These are phyloP conservation scores for Chaetodon trifasciatus DNA, from an alignment of 2,797 vertebrate genomes.

Conservation along the genomic window DNA sequence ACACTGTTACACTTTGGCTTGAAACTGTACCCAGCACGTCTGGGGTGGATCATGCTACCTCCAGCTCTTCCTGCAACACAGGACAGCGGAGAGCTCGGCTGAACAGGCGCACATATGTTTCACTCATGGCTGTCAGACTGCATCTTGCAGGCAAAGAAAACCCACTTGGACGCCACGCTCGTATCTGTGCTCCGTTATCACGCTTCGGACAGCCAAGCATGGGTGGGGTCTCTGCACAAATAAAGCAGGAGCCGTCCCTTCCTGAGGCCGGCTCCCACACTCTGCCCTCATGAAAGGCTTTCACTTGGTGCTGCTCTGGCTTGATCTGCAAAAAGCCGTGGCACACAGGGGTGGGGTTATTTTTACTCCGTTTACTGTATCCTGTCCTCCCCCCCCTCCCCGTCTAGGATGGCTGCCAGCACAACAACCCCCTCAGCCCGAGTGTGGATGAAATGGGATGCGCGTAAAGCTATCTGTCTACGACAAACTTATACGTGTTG, in stretches of 20 bases:
- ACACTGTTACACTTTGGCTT: background rate
- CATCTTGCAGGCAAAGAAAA: conserved; percentile 20
- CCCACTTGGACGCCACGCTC: background rate
- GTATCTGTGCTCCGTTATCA: conserved; percentile 66
- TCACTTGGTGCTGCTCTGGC: conserved; percentile 49
- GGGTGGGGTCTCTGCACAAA: conserved; percentile 69
- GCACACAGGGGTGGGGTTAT: conserved; percentile 78
- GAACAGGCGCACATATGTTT: background rate
- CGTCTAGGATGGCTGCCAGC: conserved; percentile 66
- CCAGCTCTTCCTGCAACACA: background rate
- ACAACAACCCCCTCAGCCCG: conserved; percentile 58
- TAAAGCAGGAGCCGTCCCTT: conserved; percentile 57
- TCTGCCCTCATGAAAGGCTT: conserved; percentile 60
- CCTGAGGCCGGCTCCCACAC: conserved; percentile 57
- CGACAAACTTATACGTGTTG: conserved; percentile 39
- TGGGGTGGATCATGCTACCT: background rate
- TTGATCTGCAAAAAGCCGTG: conserved; percentile 58
- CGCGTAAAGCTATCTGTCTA: conserved; percentile 66
- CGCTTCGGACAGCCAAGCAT: conserved; percentile 45
- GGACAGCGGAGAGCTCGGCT: background rate
- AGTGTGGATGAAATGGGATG: conserved; percentile 74
- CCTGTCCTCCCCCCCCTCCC: conserved; percentile 55
- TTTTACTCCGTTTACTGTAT: conserved; percentile 87
- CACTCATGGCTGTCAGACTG: background rate
- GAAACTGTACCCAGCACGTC: background rate